These are phyloP conservation scores for Hirundo rustica DNA, from an alignment of 2,797 vertebrate species.

Conservation along the genomic window DNA sequence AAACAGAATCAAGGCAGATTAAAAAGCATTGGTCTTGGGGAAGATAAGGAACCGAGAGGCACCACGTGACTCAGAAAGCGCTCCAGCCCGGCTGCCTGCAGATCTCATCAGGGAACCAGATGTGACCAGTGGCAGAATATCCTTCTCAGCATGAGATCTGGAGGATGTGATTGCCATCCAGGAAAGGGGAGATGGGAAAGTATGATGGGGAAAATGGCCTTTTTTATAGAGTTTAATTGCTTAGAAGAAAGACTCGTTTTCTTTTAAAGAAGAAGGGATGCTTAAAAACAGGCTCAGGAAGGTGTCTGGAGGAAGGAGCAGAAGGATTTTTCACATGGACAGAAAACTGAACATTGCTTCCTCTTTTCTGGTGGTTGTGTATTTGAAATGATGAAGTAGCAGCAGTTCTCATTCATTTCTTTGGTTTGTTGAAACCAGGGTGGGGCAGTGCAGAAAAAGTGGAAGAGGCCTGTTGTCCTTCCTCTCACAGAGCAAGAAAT, in stretches of 20 bases:
- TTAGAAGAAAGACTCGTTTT: conserved; percentile 17
- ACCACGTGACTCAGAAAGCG: background rate
- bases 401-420: conserved; percentile 6
- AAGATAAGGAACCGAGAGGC: conserved; percentile 21
- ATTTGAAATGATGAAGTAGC: background rate
- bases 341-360: background rate
- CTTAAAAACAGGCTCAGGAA: conserved; percentile 7
- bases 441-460: fast-evolving
- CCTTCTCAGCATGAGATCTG: conserved; percentile 40
- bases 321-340: background rate
- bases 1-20: background rate
- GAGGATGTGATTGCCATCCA: conserved; percentile 53
- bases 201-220: conserved; percentile 52
- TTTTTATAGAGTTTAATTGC: conserved; percentile 41
- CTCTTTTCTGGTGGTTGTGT: background rate
- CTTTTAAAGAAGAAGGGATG: conserved; percentile 34
- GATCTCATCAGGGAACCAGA: conserved; percentile 70
- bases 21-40: background rate
- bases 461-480: background rate
- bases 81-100: conserved; percentile 51
- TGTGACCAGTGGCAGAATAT: conserved; percentile 63
- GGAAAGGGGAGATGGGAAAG: conserved; percentile 59
- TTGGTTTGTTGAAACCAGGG: background rate
- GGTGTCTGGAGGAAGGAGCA: conserved; percentile 24
- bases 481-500: background rate